Conservation (phyloP, 1,140 invertebrate species). For the Antheraea mylitta region DNA sequence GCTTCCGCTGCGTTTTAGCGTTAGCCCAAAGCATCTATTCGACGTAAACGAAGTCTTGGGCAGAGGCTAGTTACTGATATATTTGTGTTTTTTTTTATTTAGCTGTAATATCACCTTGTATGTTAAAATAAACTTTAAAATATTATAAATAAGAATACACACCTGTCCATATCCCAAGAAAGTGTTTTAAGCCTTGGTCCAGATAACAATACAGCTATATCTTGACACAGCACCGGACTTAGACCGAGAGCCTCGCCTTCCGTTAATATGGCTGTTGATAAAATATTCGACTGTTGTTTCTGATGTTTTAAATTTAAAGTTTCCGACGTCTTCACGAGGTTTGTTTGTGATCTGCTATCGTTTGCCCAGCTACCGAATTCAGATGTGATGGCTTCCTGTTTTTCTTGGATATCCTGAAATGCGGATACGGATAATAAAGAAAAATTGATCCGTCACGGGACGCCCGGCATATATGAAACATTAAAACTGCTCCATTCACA, state of each 20-base stretch:
- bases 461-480: too few species aligned
- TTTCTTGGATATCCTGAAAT: constrained; percentile 45
- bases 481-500: too few species aligned
- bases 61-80: too few species aligned
- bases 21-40: too few species aligned
- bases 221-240: constrained; percentile 72
- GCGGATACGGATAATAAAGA: neutral
- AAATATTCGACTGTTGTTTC: constrained; percentile 50
- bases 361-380: constrained; percentile 70
- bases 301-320: constrained; percentile 39
- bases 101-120: too few species aligned
- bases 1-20: too few species aligned
- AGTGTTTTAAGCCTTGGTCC: constrained; percentile 79
- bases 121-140: too few species aligned
- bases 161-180: constrained; percentile 80
- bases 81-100: too few species aligned
- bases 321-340: constrained; percentile 58
- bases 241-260: constrained; percentile 68
- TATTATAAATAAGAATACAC: too few species aligned
- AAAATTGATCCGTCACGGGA: too few species aligned
- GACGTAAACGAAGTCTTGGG: too few species aligned
- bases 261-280: constrained; percentile 62
- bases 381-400: constrained; percentile 34
- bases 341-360: constrained; percentile 64
- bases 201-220: constrained; percentile 80